Percentiles rank a stretch among this genome's conserved stretches.
These are phyloP conservation scores for Varanus salvator DNA, from an alignment of 2,113 vertebrate genomes.

Conservation along the genomic window DNA sequence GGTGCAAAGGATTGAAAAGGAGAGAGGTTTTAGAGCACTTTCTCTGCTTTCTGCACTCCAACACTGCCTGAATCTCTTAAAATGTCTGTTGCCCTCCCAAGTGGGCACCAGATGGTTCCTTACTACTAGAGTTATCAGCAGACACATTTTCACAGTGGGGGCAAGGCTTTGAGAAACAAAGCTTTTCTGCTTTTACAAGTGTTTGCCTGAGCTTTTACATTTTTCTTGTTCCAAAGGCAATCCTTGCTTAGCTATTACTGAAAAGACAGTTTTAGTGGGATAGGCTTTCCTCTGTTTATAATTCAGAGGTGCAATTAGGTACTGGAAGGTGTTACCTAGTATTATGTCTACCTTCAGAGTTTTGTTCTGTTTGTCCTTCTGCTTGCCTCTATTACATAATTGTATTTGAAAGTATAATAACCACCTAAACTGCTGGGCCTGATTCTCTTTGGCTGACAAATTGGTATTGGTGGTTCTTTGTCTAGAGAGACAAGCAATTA, in stretches of 20 bases:
- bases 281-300: constrained; percentile 51
- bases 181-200: constrained; percentile 52
- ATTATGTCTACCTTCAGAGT: constrained; percentile 31
- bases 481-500: constrained; percentile 8
- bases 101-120: constrained; percentile 63
- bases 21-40: constrained; percentile 67
- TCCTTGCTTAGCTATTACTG: constrained; percentile 55
- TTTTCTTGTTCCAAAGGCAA: constrained; percentile 70
- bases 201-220: constrained; percentile 62
- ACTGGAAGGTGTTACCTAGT: background rate
- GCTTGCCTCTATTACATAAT: constrained; percentile 37
- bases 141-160: constrained; percentile 59
- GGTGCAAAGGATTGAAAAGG: constrained; percentile 63
- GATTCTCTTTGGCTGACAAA: constrained; percentile 31
- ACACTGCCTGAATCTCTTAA: constrained; percentile 27
- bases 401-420: constrained; percentile 24
- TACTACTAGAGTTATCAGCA: constrained; percentile 57
- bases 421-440: constrained; percentile 21
- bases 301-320: constrained; percentile 42
- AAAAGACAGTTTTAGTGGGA: constrained; percentile 29
- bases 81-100: constrained; percentile 49
- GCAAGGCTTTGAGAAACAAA: constrained; percentile 56
- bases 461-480: constrained; percentile 23
- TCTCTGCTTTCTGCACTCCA: constrained; percentile 60
- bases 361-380: constrained; percentile 35